Percentiles rank a stretch among this genome's conserved stretches.
Conservation (phyloP, 2,113 vertebrate species). For the Mesembrinibis cayennensis region DNA sequence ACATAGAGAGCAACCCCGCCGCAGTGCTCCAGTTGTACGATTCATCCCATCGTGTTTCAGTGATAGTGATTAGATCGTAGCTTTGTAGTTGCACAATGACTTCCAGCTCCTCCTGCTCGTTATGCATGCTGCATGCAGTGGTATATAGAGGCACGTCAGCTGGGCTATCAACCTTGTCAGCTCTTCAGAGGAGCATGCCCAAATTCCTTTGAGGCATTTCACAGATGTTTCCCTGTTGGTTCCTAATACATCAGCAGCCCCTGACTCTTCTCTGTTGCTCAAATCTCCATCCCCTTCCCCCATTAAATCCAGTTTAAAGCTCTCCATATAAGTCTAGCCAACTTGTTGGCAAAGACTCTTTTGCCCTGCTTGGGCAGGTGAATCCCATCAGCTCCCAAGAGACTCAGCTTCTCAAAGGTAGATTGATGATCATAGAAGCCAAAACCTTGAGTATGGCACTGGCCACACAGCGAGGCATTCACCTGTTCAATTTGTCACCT, state of each 20-base stretch:
- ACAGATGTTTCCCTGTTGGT: neutral
- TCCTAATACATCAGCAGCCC: neutral
- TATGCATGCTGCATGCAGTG: neutral
- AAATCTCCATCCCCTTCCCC: neutral
- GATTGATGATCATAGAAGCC: neutral
- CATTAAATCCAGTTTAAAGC: neutral
- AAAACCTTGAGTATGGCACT: neutral
- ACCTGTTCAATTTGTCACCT: neutral
- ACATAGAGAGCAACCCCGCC: too few relatives aligned
- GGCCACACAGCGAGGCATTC: neutral
- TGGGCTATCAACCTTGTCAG: neutral
- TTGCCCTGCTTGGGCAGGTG: neutral
- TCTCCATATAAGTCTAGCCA: neutral
- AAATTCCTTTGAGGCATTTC: neutral
- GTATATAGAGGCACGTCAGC: neutral
- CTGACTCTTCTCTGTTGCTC: neutral
- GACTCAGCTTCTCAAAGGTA: neutral
- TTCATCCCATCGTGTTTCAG: neutral
- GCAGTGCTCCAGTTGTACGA: too few relatives aligned
- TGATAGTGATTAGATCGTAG: fast-evolving
- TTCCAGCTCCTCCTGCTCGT: neutral
- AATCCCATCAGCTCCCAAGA: neutral
- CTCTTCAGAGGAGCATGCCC: neutral
- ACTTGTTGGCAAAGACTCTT: neutral
- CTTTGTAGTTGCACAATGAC: neutral